Percentiles rank a stretch among this genome's conserved stretches.
These are phyloP conservation scores for Resseliella maxima DNA, from an alignment of 2,888 invertebrate species.

Conservation along the genomic window DNA sequence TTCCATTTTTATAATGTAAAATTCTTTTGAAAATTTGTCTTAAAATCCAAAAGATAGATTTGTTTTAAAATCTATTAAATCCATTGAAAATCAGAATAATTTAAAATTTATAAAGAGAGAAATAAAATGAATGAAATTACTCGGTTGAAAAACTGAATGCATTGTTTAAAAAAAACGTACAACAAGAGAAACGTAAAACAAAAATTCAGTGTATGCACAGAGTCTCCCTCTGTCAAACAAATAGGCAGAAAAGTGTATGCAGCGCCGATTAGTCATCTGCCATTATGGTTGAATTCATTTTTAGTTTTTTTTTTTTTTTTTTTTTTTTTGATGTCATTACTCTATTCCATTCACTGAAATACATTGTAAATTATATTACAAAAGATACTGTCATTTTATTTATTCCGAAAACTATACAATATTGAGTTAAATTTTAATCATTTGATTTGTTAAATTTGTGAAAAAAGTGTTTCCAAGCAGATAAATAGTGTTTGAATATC, in stretches of 20 bases:
- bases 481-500: not conserved
- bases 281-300: slow-evolving; percentile 51
- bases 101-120: no score
- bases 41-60: no score
- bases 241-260: not conserved
- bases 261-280: slow-evolving; percentile 30
- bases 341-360: slow-evolving; percentile 2
- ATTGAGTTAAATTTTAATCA: not conserved
- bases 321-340: slow-evolving; percentile 45
- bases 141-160: not conserved
- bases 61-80: no score
- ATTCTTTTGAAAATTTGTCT: no score
- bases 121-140: no score
- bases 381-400: slow-evolving; percentile 12
- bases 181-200: no score
- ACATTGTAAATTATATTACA: slow-evolving; percentile 35
- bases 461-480: not conserved
- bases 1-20: no score
- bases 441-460: not conserved
- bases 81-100: no score
- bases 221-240: slow-evolving; percentile 11
- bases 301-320: not conserved
- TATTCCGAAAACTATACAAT: not conserved
- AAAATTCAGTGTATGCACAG: not conserved
- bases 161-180: not conserved